phyloP scores from a whole-genome alignment of 2,797 vertebrate species.

The Sebastes kiyomatsui region DNA sequence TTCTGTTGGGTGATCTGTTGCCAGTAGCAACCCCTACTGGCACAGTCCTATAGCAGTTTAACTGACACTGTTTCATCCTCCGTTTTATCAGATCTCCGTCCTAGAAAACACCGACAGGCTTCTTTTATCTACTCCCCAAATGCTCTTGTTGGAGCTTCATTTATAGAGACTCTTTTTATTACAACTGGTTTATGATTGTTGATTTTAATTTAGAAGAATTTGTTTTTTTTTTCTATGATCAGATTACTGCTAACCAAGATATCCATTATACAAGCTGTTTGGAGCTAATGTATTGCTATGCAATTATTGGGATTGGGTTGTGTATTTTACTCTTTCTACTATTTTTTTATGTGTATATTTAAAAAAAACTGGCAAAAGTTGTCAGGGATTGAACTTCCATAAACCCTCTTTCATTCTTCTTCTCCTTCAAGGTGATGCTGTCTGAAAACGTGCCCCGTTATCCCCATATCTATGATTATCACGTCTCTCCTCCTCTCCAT shows the following conservation, averaged over 20 bases:
- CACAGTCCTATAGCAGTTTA: not conserved
- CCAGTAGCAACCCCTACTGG: not conserved
- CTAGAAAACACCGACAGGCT: not conserved
- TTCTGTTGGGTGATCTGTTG: not conserved
- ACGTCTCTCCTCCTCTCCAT: not conserved
- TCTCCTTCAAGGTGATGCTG: not conserved
- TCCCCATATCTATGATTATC: not conserved
- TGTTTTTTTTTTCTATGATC: not conserved
- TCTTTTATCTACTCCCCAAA: not conserved
- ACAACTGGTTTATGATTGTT: not conserved
- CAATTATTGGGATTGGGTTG: not conserved
- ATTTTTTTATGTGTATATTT: not conserved
- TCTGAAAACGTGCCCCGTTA: not conserved
- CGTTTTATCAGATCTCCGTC: not conserved
- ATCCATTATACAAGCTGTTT: not conserved
- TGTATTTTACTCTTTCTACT: not conserved
- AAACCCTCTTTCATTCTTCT: not conserved
- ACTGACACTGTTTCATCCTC: not conserved
- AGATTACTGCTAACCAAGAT: not conserved
- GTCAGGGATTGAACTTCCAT: not conserved
- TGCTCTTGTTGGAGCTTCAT: not conserved
- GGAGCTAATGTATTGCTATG: not conserved
- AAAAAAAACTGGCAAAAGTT: not conserved
- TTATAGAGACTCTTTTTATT: not conserved
- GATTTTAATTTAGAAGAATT: not conserved